A percentile compares a stretch with the other conserved stretches of the same genome.
Conservation (phyloP, 2,113 vertebrate species). For the Clinocottus analis region DNA sequence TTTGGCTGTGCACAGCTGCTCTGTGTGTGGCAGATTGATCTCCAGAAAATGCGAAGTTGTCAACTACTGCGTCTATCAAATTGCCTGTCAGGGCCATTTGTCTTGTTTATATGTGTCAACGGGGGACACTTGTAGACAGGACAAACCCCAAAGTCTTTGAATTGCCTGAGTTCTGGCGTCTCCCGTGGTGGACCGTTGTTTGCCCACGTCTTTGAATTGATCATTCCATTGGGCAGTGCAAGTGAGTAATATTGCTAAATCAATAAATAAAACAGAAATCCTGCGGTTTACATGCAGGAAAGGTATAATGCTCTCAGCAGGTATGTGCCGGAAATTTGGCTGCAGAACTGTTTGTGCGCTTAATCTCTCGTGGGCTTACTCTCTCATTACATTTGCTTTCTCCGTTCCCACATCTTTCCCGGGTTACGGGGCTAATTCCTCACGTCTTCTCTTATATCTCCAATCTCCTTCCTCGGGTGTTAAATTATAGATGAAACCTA, state of each 20-base stretch:
- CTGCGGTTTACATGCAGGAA: constrained; percentile 27
- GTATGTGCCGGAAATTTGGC: constrained; percentile 32
- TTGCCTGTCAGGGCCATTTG: constrained; percentile 54
- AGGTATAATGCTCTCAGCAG: constrained; percentile 32
- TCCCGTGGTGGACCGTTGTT: constrained; percentile 46
- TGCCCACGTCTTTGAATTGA: constrained; percentile 47
- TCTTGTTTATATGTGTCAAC: constrained; percentile 57
- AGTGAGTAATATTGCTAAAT: constrained; percentile 27
- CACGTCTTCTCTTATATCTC: constrained; percentile 64
- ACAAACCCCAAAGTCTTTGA: constrained; percentile 17
- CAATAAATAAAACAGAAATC: constrained; percentile 40
- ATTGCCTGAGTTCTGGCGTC: constrained; percentile 30
- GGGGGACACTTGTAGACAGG: constrained; percentile 37
- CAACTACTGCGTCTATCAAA: constrained; percentile 57
- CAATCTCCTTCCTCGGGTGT: constrained; percentile 58
- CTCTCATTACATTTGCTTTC: constrained; percentile 59
- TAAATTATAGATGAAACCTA: constrained; percentile 77
- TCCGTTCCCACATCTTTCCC: constrained; percentile 50
- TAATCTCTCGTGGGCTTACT: constrained; percentile 31
- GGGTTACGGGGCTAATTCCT: constrained; percentile 73
- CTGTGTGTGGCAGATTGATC: constrained; percentile 56
- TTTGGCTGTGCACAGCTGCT: constrained; percentile 15
- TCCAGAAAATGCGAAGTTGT: constrained; percentile 52
- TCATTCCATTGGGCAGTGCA: constrained; percentile 29
- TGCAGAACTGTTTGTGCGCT: constrained; percentile 37